Conservation (phyloP, 2,113 vertebrate species). For the Carassius carassius region DNA sequence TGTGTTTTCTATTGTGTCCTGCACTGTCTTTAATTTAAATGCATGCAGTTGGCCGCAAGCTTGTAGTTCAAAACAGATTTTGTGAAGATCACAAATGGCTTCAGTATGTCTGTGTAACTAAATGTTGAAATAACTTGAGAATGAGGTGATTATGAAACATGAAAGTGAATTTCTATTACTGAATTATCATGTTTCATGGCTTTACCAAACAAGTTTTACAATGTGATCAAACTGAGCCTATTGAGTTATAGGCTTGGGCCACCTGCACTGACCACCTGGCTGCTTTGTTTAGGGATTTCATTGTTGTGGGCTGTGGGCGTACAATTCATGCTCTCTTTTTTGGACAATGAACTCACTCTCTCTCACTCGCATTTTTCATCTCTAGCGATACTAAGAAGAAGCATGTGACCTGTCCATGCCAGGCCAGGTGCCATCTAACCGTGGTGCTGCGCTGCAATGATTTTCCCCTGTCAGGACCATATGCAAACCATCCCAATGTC, state of each 20-base stretch:
- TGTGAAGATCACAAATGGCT: slow-evolving; percentile 21
- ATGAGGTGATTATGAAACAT: slow-evolving; percentile 13
- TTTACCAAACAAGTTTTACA: slow-evolving; percentile 34
- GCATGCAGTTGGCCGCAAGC: slow-evolving; percentile 10
- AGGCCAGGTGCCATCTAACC: slow-evolving; percentile 62
- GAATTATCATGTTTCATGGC: background rate
- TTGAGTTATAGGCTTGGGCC: slow-evolving; percentile 58
- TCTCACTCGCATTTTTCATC: slow-evolving; percentile 41
- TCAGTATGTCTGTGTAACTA: slow-evolving; percentile 18
- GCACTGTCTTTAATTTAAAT: slow-evolving; percentile 25
- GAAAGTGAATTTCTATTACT: background rate
- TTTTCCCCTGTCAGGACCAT: slow-evolving; percentile 66
- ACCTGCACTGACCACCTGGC: slow-evolving; percentile 70
- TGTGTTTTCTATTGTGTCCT: slow-evolving; percentile 28
- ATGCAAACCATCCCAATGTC: slow-evolving; percentile 48
- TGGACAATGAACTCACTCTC: slow-evolving; percentile 46
- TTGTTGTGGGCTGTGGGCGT: slow-evolving; percentile 60
- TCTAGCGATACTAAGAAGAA: slow-evolving; percentile 44
- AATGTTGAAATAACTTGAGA: background rate
- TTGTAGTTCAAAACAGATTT: slow-evolving; percentile 42
- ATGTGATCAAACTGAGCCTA: slow-evolving; percentile 59
- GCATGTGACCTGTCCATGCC: slow-evolving; percentile 58
- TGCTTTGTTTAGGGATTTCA: slow-evolving; percentile 67
- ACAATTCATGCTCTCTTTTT: slow-evolving; percentile 54
- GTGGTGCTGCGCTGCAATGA: slow-evolving; percentile 54